Percentiles rank a stretch among this genome's conserved stretches.
phyloP scores from a whole-genome alignment of 2,888 invertebrate species.

The Leucoma salicis region DNA sequence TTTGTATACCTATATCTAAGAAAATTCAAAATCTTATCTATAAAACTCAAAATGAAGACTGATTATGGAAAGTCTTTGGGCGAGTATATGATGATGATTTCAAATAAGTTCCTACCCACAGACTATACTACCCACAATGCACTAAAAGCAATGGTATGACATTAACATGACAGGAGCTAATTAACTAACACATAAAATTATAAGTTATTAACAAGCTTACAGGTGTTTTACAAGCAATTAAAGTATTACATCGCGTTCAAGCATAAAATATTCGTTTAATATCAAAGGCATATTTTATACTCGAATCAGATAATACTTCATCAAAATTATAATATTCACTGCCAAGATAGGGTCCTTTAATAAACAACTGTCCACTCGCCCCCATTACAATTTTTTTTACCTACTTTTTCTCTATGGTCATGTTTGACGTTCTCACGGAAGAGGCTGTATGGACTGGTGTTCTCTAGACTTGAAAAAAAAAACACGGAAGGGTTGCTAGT shows the following conservation, averaged over 20 bases:
- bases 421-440: conserved; percentile 79
- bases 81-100: too few relatives aligned
- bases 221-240: conserved; percentile 17
- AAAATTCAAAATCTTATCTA: too few relatives aligned
- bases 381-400: conserved; percentile 61
- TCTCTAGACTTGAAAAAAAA: conserved; percentile 46
- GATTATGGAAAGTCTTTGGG: too few relatives aligned
- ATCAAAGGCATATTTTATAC: conserved; percentile 47
- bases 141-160: too few relatives aligned
- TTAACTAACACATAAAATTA: too few relatives aligned
- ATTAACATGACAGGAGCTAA: too few relatives aligned
- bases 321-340: conserved; percentile 59
- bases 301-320: conserved; percentile 57
- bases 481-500: conserved; percentile 77
- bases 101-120: too few relatives aligned
- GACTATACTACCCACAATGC: too few relatives aligned
- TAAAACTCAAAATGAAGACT: too few relatives aligned
- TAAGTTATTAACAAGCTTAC: conserved; percentile 12
- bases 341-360: conserved; percentile 58
- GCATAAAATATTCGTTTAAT: conserved; percentile 5
- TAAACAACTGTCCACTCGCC: conserved; percentile 74
- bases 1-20: too few relatives aligned
- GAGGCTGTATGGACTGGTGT: conserved; percentile 68
- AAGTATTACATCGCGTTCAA: conserved; percentile 19
- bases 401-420: conserved; percentile 63